These are phyloP conservation scores for Zaprionus taronus DNA, from an alignment of 1,140 invertebrate genomes.

Conservation along the genomic window DNA sequence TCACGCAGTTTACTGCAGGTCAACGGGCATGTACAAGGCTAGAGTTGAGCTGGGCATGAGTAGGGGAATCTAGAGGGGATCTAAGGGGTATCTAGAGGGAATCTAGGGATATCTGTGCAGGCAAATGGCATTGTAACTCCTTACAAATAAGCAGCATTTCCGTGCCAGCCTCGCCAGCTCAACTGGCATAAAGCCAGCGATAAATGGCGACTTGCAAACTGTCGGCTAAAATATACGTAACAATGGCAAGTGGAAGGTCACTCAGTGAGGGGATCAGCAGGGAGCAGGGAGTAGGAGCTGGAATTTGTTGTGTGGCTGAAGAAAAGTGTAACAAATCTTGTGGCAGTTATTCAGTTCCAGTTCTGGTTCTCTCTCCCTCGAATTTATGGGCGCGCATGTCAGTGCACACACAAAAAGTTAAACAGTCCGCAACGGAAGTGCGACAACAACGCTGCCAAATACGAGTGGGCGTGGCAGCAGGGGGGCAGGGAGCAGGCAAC, in stretches of 20 bases:
- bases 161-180: conserved; percentile 34
- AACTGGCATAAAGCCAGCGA: conserved; percentile 76
- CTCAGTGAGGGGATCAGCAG: neutral
- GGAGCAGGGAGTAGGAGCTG: neutral
- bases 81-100: neutral
- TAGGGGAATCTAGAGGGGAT: conserved; percentile 3
- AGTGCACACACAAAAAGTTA: conserved; percentile 81
- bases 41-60: neutral
- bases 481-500: neutral
- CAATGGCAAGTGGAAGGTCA: conserved; percentile 61
- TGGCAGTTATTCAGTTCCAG: conserved; percentile 46
- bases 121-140: conserved; percentile 50
- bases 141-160: conserved; percentile 75
- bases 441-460: conserved; percentile 53
- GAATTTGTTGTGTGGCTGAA: conserved; percentile 26
- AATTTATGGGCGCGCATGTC: conserved; percentile 79
- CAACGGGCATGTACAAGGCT: conserved; percentile 27
- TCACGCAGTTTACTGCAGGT: conserved; percentile 67
- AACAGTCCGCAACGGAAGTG: conserved; percentile 80
- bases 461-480: neutral
- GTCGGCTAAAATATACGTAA: conserved; percentile 72
- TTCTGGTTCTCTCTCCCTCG: conserved; percentile 29
- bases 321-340: conserved; percentile 72
- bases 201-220: conserved; percentile 76
- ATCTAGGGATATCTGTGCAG: conserved; percentile 12